phyloP scores from a whole-genome alignment of 2,888 invertebrate species.

The Boloria euphrosyne region DNA sequence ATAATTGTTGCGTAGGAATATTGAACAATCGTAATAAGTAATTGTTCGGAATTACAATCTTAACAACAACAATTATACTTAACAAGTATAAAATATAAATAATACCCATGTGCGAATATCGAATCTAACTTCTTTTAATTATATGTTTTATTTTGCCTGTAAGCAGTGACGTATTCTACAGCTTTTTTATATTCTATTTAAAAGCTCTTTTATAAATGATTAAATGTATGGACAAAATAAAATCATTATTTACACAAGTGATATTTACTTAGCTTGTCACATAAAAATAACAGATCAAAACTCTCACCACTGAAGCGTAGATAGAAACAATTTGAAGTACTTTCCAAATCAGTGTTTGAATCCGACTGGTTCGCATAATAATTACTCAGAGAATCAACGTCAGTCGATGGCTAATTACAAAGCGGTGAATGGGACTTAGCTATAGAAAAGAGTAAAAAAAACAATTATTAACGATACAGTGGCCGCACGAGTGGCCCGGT shows the following conservation, averaged over 20 bases:
- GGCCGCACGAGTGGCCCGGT: conserved; percentile 78
- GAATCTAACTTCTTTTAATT: background rate
- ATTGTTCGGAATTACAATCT: background rate
- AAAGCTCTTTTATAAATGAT: too few relatives aligned
- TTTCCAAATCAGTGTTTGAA: conserved; percentile 46
- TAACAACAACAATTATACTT: background rate
- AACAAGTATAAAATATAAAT: background rate
- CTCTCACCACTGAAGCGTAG: conserved; percentile 22
- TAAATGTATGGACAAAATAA: too few relatives aligned
- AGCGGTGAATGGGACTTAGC: conserved; percentile 72
- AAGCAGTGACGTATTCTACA: too few relatives aligned
- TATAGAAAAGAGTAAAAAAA: conserved; percentile 65
- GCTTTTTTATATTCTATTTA: too few relatives aligned
- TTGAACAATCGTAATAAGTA: background rate
- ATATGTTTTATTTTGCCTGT: too few relatives aligned
- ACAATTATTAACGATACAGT: conserved; percentile 80
- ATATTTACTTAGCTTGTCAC: background rate
- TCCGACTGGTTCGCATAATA: conserved; percentile 61
- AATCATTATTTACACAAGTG: too few relatives aligned
- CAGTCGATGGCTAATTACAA: conserved; percentile 77
- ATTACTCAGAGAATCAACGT: conserved; percentile 74
- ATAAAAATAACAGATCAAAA: conserved; percentile 23
- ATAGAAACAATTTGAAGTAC: conserved; percentile 46
- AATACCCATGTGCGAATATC: background rate
- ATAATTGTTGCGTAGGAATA: background rate